Conservation (phyloP, 2,113 vertebrate genomes). For the Grammomys dolichurus region DNA sequence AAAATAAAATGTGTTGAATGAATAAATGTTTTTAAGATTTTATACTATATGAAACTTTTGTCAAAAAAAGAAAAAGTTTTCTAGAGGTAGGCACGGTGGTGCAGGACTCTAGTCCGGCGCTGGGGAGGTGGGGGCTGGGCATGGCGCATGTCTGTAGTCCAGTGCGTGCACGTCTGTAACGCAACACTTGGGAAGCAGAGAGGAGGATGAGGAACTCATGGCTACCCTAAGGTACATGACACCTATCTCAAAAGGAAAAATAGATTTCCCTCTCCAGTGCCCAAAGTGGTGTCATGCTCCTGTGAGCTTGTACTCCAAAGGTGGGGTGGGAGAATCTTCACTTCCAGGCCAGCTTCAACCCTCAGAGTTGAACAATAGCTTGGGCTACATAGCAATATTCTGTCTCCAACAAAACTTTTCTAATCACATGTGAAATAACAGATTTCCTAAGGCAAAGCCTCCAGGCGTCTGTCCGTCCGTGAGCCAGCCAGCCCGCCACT, state of each 20-base stretch:
- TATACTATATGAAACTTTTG: constrained; percentile 27
- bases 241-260: neutral
- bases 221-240: neutral
- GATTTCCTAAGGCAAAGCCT: neutral
- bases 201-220: neutral
- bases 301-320: neutral
- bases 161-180: neutral
- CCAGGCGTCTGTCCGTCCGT: neutral
- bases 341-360: neutral
- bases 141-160: neutral
- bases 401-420: neutral
- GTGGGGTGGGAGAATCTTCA: too few species aligned
- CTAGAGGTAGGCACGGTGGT: neutral
- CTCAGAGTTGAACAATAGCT: neutral
- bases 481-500: neutral
- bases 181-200: neutral
- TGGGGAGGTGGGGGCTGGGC: neutral
- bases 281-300: too few species aligned
- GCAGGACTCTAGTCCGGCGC: neutral
- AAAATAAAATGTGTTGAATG: neutral
- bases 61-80: constrained; percentile 6
- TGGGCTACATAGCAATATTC: neutral
- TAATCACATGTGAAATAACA: neutral
- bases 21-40: neutral
- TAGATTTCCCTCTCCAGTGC: neutral